Base-by-base conservation (phyloP, 2,888 invertebrate genomes). In the Clusia tigrina region DNA sequence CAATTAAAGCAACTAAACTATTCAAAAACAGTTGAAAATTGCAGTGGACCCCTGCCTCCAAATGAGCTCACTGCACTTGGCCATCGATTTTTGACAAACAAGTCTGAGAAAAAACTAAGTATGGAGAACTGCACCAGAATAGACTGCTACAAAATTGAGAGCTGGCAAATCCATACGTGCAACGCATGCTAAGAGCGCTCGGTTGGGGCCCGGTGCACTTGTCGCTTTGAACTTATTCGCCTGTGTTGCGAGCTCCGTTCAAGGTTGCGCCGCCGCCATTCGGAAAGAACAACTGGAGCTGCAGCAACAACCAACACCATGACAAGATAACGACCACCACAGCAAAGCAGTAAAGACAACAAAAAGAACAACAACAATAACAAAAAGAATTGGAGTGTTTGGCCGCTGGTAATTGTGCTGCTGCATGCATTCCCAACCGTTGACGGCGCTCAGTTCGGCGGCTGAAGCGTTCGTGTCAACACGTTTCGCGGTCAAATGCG, bases 401-500 rank as follows among this genome's bases (percentile, higher is more conserved):
- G 42, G 12, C 32, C 12, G 32, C 32, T 9, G 32, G 6, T 32
- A n/a, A n/a, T n/a, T n/a, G n/a, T n/a, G n/a, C n/a, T n/a, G n/a
- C n/a, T n/a, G n/a, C n/a, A n/a, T n/a, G n/a, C n/a, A n/a, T n/a
- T n/a, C n/a, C n/a, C n/a, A n/a, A n/a, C n/a, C n/a, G 6, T 32
- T 12, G 6, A 9, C 32, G 32, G 32, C 32, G 32, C 32, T 32
- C 32, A 32, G 32, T 12, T 32, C 32, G 12, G 32, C 32, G 6
- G 42, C 42, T 42, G 9, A 15, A 42, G 9, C 46, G 32, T 58
- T 64, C 62, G 62, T 67, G 67, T 54, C 54, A 58, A 65, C 63
- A 65, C 65, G 63, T 56, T 42, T 65, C 42, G 58, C 10, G 61
- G 60, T 65, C 60, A 62, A 62, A 53, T 51, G 23, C 20, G 53